phyloP scores from a whole-genome alignment of 2,113 vertebrate genomes.

The Holacanthus passer region DNA sequence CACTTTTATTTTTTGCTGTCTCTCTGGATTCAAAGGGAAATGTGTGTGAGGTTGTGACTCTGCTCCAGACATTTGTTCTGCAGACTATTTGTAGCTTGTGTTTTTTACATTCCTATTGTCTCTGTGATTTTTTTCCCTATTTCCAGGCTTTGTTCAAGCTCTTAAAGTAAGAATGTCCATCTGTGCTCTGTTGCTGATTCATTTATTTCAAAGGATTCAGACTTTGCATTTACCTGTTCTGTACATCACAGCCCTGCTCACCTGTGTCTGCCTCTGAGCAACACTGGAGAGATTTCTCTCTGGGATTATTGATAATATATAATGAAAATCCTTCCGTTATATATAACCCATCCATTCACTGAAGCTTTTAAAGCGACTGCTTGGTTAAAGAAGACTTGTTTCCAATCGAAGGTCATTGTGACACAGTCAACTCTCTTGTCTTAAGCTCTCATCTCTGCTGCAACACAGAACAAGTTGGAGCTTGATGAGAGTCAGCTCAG shows the following conservation, averaged over 20 bases:
- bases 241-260: neutral
- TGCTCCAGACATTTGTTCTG: conserved; percentile 49
- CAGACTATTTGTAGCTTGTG: conserved; percentile 30
- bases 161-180: neutral
- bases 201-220: neutral
- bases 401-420: neutral
- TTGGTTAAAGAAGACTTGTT: neutral
- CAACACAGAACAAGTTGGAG: conserved; percentile 11
- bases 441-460: too few relatives aligned
- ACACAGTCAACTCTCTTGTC: neutral
- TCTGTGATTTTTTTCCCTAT: neutral
- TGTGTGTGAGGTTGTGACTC: neutral
- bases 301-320: neutral
- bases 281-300: neutral
- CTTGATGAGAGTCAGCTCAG: neutral
- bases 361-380: neutral
- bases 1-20: conserved; percentile 31
- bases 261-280: neutral
- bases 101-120: conserved; percentile 18
- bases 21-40: conserved; percentile 33
- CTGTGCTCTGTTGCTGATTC: neutral
- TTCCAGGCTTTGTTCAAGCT: neutral
- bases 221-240: neutral
- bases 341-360: too few relatives aligned
- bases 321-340: neutral